Evolutionary conservation across 2,888 invertebrate species (phyloP), one percentile per base, ranked within the genome.

Genomic region (Ochropacha duplaris): DNA sequence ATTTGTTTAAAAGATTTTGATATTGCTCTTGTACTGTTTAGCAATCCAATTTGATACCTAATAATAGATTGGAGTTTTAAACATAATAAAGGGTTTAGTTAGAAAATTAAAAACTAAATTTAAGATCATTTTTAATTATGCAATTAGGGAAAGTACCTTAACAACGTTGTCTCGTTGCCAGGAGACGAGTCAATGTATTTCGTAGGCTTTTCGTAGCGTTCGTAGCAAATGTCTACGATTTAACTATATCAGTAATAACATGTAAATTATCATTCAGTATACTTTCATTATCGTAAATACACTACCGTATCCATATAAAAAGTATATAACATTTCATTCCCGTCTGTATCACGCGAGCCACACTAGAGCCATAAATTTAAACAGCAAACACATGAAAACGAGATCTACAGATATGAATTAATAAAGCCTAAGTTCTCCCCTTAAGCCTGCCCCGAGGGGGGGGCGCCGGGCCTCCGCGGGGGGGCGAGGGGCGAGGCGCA

Each of bases 361-460:
- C 22, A 52, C 19, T 28, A 1, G 5, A 52, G 12, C n/a, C 26
- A 31, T 19, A 19, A 52, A 19, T 52, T 52, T 52, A 31, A 58
- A 51, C 51, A 58, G 31, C 22, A 34, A 54, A 49, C 36, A 26
- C 68, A 75, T 68, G 72, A 71, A 73, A 71, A 72, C 72, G 71
- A 72, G 78, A 78, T 78, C 76, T 74, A 69, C 69, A 79, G 79
- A 79, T 79, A 79, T 80, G 78, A 82, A 80, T 83, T 81, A 81
- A 81, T 83, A 81, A 79, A 82, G 81, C 76, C 82, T 81, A 81
- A 80, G 80, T 78, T 76, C 59, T 76, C 83, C 83, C 79, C 74
- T 74, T 71, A 76, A 82, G 80, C 78, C 85, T 78, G 74, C 76
- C 76, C 68, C 72, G 71, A 68, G 60, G 64, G 66, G 66, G 74